Evolutionary conservation across 2,888 invertebrate species (phyloP).

Genomic region (Zelleria hepariella): DNA sequence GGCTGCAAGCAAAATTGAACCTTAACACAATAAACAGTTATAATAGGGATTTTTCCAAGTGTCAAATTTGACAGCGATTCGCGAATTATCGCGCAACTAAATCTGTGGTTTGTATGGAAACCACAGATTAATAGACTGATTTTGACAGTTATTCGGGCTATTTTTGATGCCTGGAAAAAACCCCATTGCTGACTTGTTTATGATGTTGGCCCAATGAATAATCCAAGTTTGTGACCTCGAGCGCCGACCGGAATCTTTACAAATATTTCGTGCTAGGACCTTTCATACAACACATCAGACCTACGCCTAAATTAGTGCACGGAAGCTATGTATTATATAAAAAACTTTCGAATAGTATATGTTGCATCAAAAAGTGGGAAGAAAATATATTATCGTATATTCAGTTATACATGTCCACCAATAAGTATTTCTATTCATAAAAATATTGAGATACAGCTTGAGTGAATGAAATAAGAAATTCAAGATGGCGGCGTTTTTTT

Average conservation of each 20-base stretch:
- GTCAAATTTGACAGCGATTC: too few relatives aligned
- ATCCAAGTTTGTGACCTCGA: too few relatives aligned
- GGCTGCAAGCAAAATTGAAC: too few relatives aligned
- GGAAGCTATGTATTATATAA: not conserved
- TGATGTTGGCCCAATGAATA: too few relatives aligned
- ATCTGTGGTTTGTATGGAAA: too few relatives aligned
- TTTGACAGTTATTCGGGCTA: too few relatives aligned
- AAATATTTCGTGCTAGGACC: not conserved
- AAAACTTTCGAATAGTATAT: conserved; percentile 10
- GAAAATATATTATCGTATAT: conserved; percentile 14
- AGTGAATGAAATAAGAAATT: not conserved
- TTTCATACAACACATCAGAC: not conserved
- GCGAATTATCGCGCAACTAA: too few relatives aligned
- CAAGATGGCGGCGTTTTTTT: not conserved
- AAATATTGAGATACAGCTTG: conserved; percentile 21
- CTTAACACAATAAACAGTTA: not conserved
- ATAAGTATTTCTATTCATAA: conserved; percentile 17
- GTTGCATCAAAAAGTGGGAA: conserved; percentile 34
- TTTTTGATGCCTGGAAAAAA: not conserved
- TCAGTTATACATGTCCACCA: conserved; percentile 9
- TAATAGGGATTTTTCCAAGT: not conserved
- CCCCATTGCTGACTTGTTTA: not conserved
- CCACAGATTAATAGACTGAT: too few relatives aligned
- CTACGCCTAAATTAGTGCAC: conserved; percentile 1
- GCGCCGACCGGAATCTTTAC: not conserved